Conservation (phyloP, 2,888 invertebrate species). For the Maniola hyperantus region DNA sequence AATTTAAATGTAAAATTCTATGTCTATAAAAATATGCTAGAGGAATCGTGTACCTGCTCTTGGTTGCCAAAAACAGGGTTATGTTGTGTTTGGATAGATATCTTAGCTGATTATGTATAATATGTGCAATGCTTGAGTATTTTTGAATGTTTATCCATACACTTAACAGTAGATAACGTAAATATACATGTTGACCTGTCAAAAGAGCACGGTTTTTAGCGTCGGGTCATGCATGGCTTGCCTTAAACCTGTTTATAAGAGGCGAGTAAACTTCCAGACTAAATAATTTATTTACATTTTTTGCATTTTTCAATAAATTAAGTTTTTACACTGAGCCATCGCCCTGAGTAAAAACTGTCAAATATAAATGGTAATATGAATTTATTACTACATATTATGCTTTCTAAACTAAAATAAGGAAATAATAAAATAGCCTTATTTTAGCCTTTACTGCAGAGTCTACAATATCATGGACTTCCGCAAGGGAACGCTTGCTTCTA, state of each 20-base stretch:
- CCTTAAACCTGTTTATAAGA: constrained; percentile 11
- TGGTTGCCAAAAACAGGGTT: constrained; percentile 4
- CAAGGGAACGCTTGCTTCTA: too few relatives aligned
- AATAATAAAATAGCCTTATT: too few relatives aligned
- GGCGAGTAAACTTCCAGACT: neutral
- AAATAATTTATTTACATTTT: constrained; percentile 11
- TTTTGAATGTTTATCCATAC: constrained; percentile 25
- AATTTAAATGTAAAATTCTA: too few relatives aligned
- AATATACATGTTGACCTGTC: constrained; percentile 24
- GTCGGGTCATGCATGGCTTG: constrained; percentile 16
- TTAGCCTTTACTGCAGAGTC: too few relatives aligned
- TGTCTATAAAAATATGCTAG: neutral
- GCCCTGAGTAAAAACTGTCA: neutral
- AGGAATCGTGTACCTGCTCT: constrained; percentile 3
- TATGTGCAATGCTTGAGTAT: constrained; percentile 22
- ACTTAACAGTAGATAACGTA: constrained; percentile 19
- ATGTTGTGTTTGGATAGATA: constrained; percentile 15
- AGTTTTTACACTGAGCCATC: neutral
- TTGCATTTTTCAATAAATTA: constrained; percentile 1
- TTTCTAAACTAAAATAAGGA: too few relatives aligned
- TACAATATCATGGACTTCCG: too few relatives aligned
- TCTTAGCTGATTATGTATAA: constrained; percentile 31
- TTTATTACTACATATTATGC: too few relatives aligned
- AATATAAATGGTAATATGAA: neutral
- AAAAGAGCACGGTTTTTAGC: constrained; percentile 16